These are phyloP conservation scores for Myotis myotis DNA, from an alignment of 2,797 vertebrate genomes.

Conservation along the genomic window DNA sequence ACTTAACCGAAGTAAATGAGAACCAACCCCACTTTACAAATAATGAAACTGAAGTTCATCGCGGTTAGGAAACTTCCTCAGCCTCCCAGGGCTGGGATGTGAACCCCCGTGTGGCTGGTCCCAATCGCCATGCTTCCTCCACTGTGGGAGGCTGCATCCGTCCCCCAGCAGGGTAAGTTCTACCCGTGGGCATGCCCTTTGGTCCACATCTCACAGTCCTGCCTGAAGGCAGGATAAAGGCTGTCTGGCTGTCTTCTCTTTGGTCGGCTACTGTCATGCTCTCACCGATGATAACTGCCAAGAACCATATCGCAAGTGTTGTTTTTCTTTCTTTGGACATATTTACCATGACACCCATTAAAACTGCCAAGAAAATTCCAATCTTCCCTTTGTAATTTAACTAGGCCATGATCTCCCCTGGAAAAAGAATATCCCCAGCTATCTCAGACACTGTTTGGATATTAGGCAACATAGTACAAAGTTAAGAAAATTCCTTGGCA, in stretches of 20 bases:
- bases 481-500: background rate
- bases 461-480: background rate
- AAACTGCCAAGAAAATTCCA: background rate
- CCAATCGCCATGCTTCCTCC: background rate
- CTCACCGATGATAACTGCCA: background rate
- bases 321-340: background rate
- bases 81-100: background rate
- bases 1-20: background rate
- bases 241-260: background rate
- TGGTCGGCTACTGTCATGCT: background rate
- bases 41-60: background rate
- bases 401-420: background rate
- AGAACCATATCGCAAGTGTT: background rate
- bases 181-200: background rate
- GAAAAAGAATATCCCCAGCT: background rate
- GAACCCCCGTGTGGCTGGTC: background rate
- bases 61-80: background rate
- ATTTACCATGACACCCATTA: background rate
- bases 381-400: background rate
- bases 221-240: background rate
- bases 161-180: background rate
- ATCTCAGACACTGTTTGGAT: background rate
- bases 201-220: background rate
- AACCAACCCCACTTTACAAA: background rate
- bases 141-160: background rate